Conservation (phyloP, 1,140 invertebrate species). For the Ooceraea biroi region DNA sequence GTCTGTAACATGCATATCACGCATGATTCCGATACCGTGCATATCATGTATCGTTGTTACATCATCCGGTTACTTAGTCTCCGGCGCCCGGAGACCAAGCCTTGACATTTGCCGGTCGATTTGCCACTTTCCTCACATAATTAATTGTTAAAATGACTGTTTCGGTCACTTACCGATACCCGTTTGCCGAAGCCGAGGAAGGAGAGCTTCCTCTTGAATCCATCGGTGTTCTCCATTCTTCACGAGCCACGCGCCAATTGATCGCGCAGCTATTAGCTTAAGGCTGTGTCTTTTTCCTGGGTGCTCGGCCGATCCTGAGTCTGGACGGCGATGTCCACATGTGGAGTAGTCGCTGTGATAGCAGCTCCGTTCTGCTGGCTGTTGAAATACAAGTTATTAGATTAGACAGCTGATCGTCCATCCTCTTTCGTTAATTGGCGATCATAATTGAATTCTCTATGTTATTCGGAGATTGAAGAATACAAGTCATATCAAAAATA, state of each 20-base stretch:
- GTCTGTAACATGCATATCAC: slow-evolving; percentile 8
- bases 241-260: slow-evolving; percentile 52
- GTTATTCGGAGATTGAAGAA: too few species aligned
- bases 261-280: slow-evolving; percentile 70
- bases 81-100: not conserved
- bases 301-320: slow-evolving; percentile 86
- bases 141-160: not conserved
- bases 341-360: slow-evolving; percentile 84
- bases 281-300: slow-evolving; percentile 85
- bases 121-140: not conserved
- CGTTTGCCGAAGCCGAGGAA: slow-evolving; percentile 84
- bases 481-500: too few species aligned
- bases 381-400: slow-evolving; percentile 51
- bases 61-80: not conserved
- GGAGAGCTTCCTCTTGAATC: slow-evolving; percentile 83
- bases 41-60: slow-evolving; percentile 23
- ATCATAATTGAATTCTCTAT: too few species aligned
- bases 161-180: slow-evolving; percentile 75
- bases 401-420: not conserved
- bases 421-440: too few species aligned
- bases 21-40: slow-evolving; percentile 14
- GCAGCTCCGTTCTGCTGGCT: slow-evolving; percentile 84
- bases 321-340: slow-evolving; percentile 86
- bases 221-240: slow-evolving; percentile 71
- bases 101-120: not conserved